Conservation (phyloP, 2,888 invertebrate species). For the Bellardia pandia region DNA sequence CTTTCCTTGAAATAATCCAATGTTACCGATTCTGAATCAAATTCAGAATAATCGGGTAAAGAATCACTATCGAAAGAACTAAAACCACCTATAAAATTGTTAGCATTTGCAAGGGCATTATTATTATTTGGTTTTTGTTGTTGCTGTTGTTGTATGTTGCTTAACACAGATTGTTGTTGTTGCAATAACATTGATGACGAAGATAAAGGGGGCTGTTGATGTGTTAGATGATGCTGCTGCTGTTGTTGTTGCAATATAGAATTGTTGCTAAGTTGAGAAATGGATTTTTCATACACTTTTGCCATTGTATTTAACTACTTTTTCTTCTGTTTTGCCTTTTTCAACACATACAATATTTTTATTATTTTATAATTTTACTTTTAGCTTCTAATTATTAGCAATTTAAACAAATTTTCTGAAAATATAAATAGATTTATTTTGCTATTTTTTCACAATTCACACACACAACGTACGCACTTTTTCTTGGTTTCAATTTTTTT, state of each 20-base stretch:
- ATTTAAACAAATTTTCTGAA: conserved; percentile 68
- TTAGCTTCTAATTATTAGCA: background rate
- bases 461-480: conserved; percentile 60
- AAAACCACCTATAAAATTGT: conserved; percentile 84
- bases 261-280: conserved; percentile 73
- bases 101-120: conserved; percentile 76
- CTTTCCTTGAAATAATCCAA: conserved; percentile 85
- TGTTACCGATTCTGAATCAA: conserved; percentile 85
- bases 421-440: conserved; percentile 74
- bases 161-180: conserved; percentile 74
- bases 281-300: conserved; percentile 72
- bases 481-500: conserved; percentile 60
- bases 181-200: conserved; percentile 63
- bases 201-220: conserved; percentile 69
- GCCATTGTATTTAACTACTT: conserved; percentile 65
- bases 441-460: conserved; percentile 42
- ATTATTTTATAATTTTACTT: conserved; percentile 65
- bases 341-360: conserved; percentile 13
- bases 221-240: conserved; percentile 65
- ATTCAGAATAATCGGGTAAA: conserved; percentile 85
- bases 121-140: conserved; percentile 75
- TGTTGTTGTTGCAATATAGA: conserved; percentile 59
- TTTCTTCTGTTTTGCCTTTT: conserved; percentile 19
- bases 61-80: conserved; percentile 85
- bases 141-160: conserved; percentile 74